Percentiles rank a stretch among this genome's conserved stretches.
These are phyloP conservation scores for Sminthopsis crassicaudata DNA, from an alignment of 2,113 vertebrate genomes.

Conservation along the genomic window DNA sequence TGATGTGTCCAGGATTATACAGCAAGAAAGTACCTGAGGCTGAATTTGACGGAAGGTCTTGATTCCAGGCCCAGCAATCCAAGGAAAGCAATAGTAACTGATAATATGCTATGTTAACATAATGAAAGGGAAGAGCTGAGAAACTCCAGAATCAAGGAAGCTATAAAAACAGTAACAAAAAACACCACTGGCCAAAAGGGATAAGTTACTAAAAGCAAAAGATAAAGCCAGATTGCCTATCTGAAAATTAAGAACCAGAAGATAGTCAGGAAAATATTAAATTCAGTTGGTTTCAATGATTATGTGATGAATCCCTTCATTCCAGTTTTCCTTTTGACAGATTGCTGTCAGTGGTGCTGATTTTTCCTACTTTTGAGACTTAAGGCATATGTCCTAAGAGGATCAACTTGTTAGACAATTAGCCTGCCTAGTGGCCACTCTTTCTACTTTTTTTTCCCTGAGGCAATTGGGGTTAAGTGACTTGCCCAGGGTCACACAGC, in stretches of 20 bases:
- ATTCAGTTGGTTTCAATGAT: background rate
- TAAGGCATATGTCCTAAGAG: background rate
- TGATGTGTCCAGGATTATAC: background rate
- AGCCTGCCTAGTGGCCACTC: background rate
- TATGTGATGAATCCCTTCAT: background rate
- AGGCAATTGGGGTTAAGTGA: too few species aligned
- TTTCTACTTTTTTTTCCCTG: background rate
- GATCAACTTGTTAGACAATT: background rate
- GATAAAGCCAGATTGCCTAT: background rate
- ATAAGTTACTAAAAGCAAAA: background rate
- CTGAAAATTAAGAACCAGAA: background rate
- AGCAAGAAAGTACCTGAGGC: background rate
- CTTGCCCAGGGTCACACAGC: too few species aligned
- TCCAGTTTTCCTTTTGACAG: background rate
- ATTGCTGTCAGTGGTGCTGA: background rate
- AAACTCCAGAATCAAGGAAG: background rate
- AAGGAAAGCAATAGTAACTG: background rate
- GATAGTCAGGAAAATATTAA: background rate
- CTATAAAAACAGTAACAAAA: background rate
- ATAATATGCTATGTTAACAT: background rate
- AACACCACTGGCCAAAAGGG: background rate
- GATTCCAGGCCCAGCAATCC: background rate
- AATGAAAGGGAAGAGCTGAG: background rate
- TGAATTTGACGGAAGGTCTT: background rate
- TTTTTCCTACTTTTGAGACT: background rate